A percentile compares a stretch with the other conserved stretches of the same genome.
phyloP scores from a whole-genome alignment of 2,113 vertebrate genomes.

The Coturnix japonica region DNA sequence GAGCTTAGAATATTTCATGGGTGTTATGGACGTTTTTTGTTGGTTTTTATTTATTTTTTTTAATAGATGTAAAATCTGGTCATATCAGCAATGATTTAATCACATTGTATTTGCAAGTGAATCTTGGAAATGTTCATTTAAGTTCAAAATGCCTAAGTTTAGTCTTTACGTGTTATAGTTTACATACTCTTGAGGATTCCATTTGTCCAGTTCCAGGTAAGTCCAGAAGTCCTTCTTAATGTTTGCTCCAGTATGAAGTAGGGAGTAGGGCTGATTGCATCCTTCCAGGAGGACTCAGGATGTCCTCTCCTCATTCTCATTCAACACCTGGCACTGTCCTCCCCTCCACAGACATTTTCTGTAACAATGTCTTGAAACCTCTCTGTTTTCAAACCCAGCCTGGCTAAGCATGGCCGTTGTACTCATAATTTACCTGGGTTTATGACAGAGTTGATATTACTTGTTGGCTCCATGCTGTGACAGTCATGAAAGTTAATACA shows the following conservation, averaged over 20 bases:
- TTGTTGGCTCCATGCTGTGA: not conserved
- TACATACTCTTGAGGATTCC: not conserved
- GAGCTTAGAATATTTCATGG: not conserved
- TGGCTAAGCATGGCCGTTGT: not conserved
- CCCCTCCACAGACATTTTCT: not conserved
- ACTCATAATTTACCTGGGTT: not conserved
- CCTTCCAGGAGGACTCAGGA: not conserved
- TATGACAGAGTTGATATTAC: not conserved
- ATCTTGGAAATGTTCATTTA: not conserved
- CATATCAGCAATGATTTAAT: not conserved
- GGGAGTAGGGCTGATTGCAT: accelerated
- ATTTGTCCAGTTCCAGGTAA: not conserved
- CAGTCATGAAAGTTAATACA: not conserved
- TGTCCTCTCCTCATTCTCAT: not conserved
- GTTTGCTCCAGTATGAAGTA: not conserved
- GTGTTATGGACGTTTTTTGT: no score
- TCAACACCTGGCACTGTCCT: not conserved
- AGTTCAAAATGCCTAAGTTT: not conserved
- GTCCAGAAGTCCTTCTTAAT: not conserved
- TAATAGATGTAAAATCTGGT: not conserved
- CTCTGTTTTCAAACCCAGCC: not conserved
- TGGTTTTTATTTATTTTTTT: no score
- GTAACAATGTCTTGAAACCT: not conserved
- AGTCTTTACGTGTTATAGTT: not conserved
- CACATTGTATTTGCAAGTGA: not conserved